Percentiles rank a stretch among this genome's conserved stretches.
Evolutionary conservation across 2,113 vertebrate species (phyloP).

Genomic region (Chaetodon trifascialis): DNA sequence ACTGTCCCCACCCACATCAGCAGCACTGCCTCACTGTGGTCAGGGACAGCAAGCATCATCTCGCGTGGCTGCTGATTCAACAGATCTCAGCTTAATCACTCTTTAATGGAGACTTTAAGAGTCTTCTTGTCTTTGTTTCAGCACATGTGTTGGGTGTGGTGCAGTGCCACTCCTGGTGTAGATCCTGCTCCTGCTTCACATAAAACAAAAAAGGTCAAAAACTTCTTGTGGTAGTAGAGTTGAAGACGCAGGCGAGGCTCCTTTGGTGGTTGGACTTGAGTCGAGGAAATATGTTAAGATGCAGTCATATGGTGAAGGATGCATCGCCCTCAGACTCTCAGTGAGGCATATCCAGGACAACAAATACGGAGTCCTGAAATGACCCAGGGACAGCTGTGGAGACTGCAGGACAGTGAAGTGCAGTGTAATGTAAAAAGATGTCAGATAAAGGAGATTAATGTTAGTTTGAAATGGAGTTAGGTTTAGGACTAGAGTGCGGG

Average conservation of each 20-base stretch:
- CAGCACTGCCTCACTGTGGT: background rate
- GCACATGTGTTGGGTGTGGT: background rate
- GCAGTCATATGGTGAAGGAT: background rate
- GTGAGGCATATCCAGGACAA: background rate
- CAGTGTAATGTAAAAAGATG: background rate
- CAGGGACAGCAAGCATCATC: background rate
- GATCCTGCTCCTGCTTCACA: background rate
- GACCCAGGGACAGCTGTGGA: background rate
- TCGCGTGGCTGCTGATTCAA: slow-evolving; percentile 18
- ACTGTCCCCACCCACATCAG: background rate
- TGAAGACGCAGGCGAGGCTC: background rate
- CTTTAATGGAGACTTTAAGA: background rate
- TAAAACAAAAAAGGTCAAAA: background rate
- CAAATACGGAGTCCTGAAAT: slow-evolving; percentile 7
- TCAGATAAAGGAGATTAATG: background rate
- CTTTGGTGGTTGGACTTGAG: slow-evolving; percentile 2
- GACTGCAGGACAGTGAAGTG: background rate
- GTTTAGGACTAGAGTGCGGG: background rate
- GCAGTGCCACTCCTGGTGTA: background rate
- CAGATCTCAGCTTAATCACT: background rate
- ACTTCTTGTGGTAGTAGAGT: background rate
- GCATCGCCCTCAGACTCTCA: background rate
- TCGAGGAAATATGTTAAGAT: background rate
- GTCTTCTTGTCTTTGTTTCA: background rate
- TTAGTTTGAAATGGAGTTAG: background rate